Evolutionary conservation across 2,888 invertebrate genomes (phyloP).

Genomic region (Entomobrya multifasciata): DNA sequence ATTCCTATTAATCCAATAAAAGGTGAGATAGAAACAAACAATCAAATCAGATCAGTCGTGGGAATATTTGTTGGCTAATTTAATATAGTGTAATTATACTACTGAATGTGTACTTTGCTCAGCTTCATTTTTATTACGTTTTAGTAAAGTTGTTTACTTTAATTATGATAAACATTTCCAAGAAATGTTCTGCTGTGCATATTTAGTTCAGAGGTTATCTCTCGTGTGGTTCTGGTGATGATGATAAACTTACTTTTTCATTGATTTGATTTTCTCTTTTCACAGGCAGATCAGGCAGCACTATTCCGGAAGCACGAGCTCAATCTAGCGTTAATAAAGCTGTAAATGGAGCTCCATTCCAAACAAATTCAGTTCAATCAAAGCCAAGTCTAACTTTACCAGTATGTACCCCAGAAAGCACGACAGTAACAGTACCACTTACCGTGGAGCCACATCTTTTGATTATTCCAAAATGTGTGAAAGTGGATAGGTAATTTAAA

Average conservation of each 20-base stretch:
- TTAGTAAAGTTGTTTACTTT: too few species aligned
- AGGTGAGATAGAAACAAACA: too few species aligned
- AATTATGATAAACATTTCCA: too few species aligned
- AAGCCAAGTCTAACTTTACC: background rate
- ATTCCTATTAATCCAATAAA: too few species aligned
- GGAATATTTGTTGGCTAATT: too few species aligned
- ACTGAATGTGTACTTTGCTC: too few species aligned
- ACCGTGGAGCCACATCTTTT: conserved; percentile 48
- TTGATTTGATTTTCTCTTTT: background rate
- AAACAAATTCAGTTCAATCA: background rate
- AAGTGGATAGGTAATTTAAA: conserved; percentile 61
- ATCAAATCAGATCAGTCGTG: background rate
- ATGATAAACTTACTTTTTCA: background rate
- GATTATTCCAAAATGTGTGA: conserved; percentile 62
- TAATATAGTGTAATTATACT: too few species aligned
- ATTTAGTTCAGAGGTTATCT: too few species aligned
- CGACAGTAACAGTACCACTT: conserved; percentile 68
- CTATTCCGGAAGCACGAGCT: too few species aligned
- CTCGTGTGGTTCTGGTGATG: too few species aligned
- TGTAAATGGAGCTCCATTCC: background rate
- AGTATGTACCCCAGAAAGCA: conserved; percentile 68
- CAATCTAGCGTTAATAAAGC: background rate
- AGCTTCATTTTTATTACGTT: too few species aligned
- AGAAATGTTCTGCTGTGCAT: background rate
- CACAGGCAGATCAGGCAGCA: background rate